Base-by-base conservation (phyloP, 2,113 vertebrate species). In the Sinocyclocheilus anophthalmus region DNA sequence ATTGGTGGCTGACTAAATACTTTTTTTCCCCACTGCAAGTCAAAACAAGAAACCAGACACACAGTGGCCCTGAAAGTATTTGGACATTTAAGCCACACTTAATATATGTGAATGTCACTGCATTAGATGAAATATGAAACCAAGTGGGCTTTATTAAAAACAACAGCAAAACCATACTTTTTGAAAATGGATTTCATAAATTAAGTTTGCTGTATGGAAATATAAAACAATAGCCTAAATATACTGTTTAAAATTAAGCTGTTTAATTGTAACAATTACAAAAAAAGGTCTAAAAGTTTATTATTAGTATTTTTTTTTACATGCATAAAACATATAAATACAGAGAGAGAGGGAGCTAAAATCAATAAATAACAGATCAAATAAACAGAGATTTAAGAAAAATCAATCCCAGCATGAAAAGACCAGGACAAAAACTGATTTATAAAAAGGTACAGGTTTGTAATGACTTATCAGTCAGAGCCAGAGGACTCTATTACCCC, bases 401-500 rank as follows among this genome's bases (percentile, higher is more conserved):
- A 91, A 88, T 90, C 78, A 87, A 67, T 30, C 26, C 13, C 26
- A 67, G n/a, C 63, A 14, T 30, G 59, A 83, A 89, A 90, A 72
- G 63, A 67, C 33, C 78, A 83, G 85, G 89, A 92, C 81, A 90
- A 89, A 89, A 73, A 89, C 57, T 55, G 67, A 93, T 92, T 84
- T 88, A 93, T 85, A 86, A 86, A 88, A 91, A 90, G 78, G 55
- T 42, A 92, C 90, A 76, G 76, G 24, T 55, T 57, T 89, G 86
- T 88, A 92, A 94, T 91, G 92, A 92, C 85, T 90, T 93, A 91
- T 89, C 88, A 90, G 79, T 89, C 81, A 90, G 85, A 78, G 85
- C 75, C 88, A 93, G 86, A 92, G 90, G 89, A 93, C 90, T 92
- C 92, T 93, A 92, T 91, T 94, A 93, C 45, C 63, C 78, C 88